Percentiles rank a stretch among this genome's conserved stretches.
These are phyloP conservation scores for Xenentodon cancila DNA, from an alignment of 2,797 vertebrate species.

Conservation along the genomic window DNA sequence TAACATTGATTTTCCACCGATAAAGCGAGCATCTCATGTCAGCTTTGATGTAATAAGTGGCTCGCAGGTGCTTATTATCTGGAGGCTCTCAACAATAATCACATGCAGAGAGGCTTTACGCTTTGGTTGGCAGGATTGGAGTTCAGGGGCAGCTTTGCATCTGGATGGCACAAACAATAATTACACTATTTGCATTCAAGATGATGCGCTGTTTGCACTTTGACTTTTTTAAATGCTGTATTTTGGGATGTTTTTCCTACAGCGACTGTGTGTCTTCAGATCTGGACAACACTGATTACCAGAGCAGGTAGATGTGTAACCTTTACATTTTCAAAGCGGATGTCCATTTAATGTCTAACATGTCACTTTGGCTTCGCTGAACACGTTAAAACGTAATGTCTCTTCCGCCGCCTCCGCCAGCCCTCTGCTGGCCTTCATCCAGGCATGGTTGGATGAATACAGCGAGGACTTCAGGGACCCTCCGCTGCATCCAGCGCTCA, in stretches of 20 bases:
- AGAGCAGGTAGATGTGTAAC: constrained; percentile 66
- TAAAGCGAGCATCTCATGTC: constrained; percentile 21
- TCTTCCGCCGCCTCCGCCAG: constrained; percentile 43
- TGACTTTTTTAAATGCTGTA: constrained; percentile 1
- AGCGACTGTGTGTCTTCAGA: constrained; percentile 71
- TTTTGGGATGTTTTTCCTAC: not conserved
- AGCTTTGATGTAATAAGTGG: constrained; percentile 60
- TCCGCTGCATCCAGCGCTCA: constrained; percentile 76
- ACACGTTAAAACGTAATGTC: constrained; percentile 14
- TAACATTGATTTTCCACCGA: constrained; percentile 37
- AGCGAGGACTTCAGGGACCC: constrained; percentile 86
- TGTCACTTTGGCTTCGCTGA: not conserved
- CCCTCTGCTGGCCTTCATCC: constrained; percentile 68
- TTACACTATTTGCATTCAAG: constrained; percentile 2
- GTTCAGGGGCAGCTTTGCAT: constrained; percentile 10
- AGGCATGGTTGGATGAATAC: constrained; percentile 85
- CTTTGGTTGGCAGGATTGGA: constrained; percentile 16
- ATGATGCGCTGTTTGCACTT: no score
- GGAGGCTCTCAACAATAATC: constrained; percentile 53
- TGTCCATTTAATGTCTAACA: not conserved
- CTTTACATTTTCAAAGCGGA: not conserved
- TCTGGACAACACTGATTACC: constrained; percentile 62
- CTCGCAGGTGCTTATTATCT: constrained; percentile 61
- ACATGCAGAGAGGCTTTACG: constrained; percentile 29
- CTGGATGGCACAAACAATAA: constrained; percentile 28